Base-by-base conservation (phyloP, 1,140 invertebrate genomes). In the Zophobas atratus region DNA sequence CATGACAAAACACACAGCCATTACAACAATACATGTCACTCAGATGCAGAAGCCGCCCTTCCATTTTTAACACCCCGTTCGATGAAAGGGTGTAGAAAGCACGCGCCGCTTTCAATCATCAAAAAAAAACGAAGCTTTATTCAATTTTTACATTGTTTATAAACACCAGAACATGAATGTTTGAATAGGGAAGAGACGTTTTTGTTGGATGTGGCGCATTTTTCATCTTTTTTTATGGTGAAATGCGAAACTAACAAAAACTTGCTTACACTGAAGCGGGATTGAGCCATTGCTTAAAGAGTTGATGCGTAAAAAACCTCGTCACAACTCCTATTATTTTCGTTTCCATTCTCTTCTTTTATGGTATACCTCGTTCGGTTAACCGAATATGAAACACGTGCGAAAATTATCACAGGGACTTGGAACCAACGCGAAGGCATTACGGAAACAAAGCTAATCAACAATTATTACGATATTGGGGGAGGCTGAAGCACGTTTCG, bases 21-120 rank as follows among this genome's bases (percentile, higher is more conserved):
- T 73, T 73, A 73, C 51, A 73, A 73, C 71, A 73, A 73, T 73
- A 73, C 71, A 35, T 55, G 71, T 73, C 71, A 73, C 33, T 73
- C 71, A 73, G 55, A 53, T 73, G 71, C 71, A 73, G 71, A 73
- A 46, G 55, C 35, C 49, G 39, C 71, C 49, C 48, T 53, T 57
- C 8, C 60, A 67, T 67, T 67, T 67, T 67, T 67, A 67, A 67
- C 38, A 1, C 49, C 49, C 49, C 49, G 49, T 51, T 51, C 49
- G 49, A 51, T 51, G 49, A 51, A 51, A 51, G 49, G 49, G 49
- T 51, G 49, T 20, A 51, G 43, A 51, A 20, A 51, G 49, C 49
- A 51, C 49, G 49, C 60, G 60, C 38, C 60, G 41, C 60, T 67
- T 67, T 67, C 60, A 67, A 67, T 67, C 60, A 51, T 51, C 4